Conservation (phyloP, 2,888 invertebrate genomes). For the Drosophila anomalipes region DNA sequence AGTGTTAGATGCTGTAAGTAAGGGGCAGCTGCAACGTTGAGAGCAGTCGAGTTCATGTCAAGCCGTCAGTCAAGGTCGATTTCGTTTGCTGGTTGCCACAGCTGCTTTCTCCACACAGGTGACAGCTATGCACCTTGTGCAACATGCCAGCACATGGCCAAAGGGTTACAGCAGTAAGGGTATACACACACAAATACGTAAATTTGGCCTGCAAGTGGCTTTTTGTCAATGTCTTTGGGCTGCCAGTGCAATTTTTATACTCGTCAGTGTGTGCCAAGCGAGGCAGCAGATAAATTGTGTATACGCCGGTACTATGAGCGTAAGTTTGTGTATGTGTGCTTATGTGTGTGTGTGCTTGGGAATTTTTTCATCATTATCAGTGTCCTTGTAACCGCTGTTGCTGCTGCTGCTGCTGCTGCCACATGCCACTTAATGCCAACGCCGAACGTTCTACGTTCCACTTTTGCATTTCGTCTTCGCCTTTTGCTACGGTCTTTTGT, state of each 20-base stretch:
- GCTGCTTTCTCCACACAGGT: constrained; percentile 31
- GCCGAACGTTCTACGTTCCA: constrained; percentile 76
- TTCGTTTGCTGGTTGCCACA: constrained; percentile 63
- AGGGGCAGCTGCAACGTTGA: constrained; percentile 44
- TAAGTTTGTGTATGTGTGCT: constrained; percentile 9
- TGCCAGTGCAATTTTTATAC: constrained; percentile 76
- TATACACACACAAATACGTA: background rate
- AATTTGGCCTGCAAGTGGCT: constrained; percentile 67
- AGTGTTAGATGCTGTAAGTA: background rate
- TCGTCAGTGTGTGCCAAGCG: constrained; percentile 45
- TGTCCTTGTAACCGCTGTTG: constrained; percentile 65
- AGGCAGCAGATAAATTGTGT: constrained; percentile 52
- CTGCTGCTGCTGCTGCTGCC: constrained; percentile 48
- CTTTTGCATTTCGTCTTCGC: constrained; percentile 67
- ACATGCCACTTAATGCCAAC: constrained; percentile 81
- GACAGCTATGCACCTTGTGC: constrained; percentile 55
- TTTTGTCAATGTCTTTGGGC: constrained; percentile 76
- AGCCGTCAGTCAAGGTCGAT: constrained; percentile 81
- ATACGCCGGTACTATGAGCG: constrained; percentile 18
- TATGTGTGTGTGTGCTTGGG: constrained; percentile 43
- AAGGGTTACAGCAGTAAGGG: constrained; percentile 25
- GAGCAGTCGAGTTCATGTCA: constrained; percentile 78
- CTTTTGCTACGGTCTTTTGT: constrained; percentile 58
- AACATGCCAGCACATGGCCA: constrained; percentile 40
- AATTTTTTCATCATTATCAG: constrained; percentile 79